A percentile compares a stretch with the other conserved stretches of the same genome.
phyloP scores from a whole-genome alignment of 2,888 invertebrate species.

The Sarcophaga caerulescens region DNA sequence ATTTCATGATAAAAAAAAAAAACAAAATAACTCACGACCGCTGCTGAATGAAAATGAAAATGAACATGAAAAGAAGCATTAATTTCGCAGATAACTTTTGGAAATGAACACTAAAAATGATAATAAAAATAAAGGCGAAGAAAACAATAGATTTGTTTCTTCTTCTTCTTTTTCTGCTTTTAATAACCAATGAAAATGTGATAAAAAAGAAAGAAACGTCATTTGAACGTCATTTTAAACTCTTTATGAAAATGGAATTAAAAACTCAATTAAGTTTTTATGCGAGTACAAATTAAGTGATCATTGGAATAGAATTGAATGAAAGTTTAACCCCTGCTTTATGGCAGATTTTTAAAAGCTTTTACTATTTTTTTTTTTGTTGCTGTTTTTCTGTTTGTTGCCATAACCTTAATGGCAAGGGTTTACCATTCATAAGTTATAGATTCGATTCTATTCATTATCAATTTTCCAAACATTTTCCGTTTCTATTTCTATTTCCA shows the following conservation, averaged over 20 bases:
- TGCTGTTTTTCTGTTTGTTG: slow-evolving; percentile 21
- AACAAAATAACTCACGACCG: slow-evolving; percentile 7
- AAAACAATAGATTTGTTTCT: neutral
- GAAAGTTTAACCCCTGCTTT: slow-evolving; percentile 1
- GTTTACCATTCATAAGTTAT: neutral
- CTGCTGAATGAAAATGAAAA: slow-evolving; percentile 24
- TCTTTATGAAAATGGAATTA: slow-evolving; percentile 20
- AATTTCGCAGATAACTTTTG: slow-evolving; percentile 49
- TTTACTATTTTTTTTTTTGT: neutral
- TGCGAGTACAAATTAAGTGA: slow-evolving; percentile 13
- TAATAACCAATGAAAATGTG: slow-evolving; percentile 5
- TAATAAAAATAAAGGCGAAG: neutral
- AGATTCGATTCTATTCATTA: neutral
- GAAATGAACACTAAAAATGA: slow-evolving; percentile 34
- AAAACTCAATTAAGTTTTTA: neutral
- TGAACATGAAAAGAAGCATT: slow-evolving; percentile 5
- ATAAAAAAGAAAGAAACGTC: neutral
- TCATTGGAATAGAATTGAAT: slow-evolving; percentile 25
- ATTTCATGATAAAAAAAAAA: neutral
- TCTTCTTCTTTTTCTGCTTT: neutral
- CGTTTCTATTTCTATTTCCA: neutral
- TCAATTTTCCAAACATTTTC: neutral
- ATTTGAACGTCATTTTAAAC: too few relatives aligned
- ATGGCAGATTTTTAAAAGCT: slow-evolving; percentile 24
- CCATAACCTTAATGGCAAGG: slow-evolving; percentile 27